Evolutionary conservation across 1,140 invertebrate genomes (phyloP), one percentile per base, ranked within the genome.

Genomic region (Melanaphis sacchari): DNA sequence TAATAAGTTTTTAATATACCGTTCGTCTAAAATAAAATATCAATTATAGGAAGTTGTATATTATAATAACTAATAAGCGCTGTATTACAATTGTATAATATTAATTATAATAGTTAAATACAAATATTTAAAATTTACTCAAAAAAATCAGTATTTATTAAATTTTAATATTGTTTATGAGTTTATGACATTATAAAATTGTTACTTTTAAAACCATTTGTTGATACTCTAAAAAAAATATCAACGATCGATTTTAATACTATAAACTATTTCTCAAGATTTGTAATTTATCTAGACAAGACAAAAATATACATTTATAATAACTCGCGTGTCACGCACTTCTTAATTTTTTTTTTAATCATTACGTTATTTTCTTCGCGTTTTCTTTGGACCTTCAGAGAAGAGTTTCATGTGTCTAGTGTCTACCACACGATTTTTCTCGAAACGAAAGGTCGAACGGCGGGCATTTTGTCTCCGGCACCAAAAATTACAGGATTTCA

Each of bases 401-500:
- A 4, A 9, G 40, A 22, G 36, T 54, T 89, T 89, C 24, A 89
- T 36, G 49, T 89, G 49, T 54, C n/a, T 26, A 36, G 49, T 89
- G 49, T 54, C n/a, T 26, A 36, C 22, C 36, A 40, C 49, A 89
- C 36, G 49, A 89, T 52, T 54, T 54, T 54, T 22, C 1, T 8
- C 21, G 46, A 5, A 36, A 89, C 15, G 4, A 90, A 18, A 90
- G 26, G 54, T 54, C 89, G 89, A 66, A 90, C 52, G 11, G 9
- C 31, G 31, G 26, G 26, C 38, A 31, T 90, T 90, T 66, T 11
- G 38, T 90, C 38, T 31, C 31, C 31, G 8, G 15, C 38, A n/a
- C 38, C 52, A 18, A 90, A 66, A 66, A 66, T 5, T n/a, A 41
- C 36, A 49, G 91, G 41, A 54, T 93, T 92, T 36, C 81, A 84